Base-by-base conservation (phyloP, 1,140 invertebrate genomes). In the Drosophila kikkawai region DNA sequence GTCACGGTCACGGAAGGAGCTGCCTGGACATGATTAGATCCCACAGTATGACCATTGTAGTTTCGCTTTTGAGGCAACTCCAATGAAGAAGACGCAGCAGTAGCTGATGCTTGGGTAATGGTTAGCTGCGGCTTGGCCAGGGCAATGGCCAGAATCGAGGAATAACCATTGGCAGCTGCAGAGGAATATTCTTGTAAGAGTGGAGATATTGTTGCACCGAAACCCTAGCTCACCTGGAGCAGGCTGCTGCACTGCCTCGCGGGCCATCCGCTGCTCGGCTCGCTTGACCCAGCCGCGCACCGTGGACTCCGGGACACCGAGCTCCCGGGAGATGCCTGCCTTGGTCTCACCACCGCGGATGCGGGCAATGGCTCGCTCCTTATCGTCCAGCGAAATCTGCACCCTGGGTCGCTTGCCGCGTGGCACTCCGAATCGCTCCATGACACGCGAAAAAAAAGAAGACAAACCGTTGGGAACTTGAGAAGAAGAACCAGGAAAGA, bases 201-300 rank as follows among this genome's bases (percentile, higher is more conserved):
- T 7, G 12, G 7, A n/a, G 13, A 12, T 29, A 42, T 29, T 44
- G n/a, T 26, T 7, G 22, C 1, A 12, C 32, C 32, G 2, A 3
- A 44, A 13, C 6, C n/a, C 1, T n/a, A 9, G 13, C 15, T 47
- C 36, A 69, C 86, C 73, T 42, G 75, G 26, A 12, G 9, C 29
- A 15, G 50, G 60, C 50, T 50, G 41, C 17, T 47, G 67, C 1
- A 9, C 17, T 0, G 68, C 57, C 37, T 82, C 81, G 42, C 79
- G 86, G 1, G 75, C 68, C 17, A 79, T 45, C 17, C 85, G 82
- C 75, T 77, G 82, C 45, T 90, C 85, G 5, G 86, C 82, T 0
- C 85, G 61, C 59, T 90, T 90, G 4, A 90, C 85, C 85, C 85
- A 90, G 6, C 85, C 85, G 12, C 85, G 85, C 19, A 90, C 85